Conservation (phyloP, 2,888 invertebrate species). For the Meteorus colon region DNA sequence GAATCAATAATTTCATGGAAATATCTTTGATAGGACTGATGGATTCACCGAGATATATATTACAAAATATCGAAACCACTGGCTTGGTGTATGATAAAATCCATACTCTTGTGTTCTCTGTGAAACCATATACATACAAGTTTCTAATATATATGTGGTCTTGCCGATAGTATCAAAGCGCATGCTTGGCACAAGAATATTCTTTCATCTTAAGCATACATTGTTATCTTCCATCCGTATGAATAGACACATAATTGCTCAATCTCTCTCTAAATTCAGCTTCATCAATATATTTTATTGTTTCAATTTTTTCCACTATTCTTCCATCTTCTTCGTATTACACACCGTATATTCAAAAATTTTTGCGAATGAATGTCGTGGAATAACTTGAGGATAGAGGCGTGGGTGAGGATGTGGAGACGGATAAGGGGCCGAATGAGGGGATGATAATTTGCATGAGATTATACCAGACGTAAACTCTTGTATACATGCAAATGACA, state of each 20-base stretch:
- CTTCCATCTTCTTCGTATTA: no score
- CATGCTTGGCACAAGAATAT: constrained; percentile 60
- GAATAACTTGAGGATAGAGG: neutral
- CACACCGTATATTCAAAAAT: neutral
- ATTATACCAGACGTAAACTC: constrained; percentile 20
- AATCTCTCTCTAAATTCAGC: constrained; percentile 32
- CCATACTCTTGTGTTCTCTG: neutral
- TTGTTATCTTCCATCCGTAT: neutral
- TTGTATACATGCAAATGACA: constrained; percentile 12
- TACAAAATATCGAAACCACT: neutral
- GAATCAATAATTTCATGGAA: neutral
- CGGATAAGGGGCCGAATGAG: neutral
- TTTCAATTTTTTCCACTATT: no score
- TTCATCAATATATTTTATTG: no score
- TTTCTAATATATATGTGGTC: neutral
- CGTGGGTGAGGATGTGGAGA: neutral
- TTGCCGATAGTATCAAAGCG: constrained; percentile 48
- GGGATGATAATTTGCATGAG: constrained; percentile 6
- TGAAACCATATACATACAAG: neutral
- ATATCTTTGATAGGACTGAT: neutral
- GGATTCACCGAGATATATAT: neutral
- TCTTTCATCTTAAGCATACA: constrained; percentile 34
- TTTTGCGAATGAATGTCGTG: neutral
- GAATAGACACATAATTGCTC: constrained; percentile 31
- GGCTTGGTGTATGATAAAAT: neutral